phyloP scores from a whole-genome alignment of 2,888 invertebrate species.

The Nemoura dubitans region DNA sequence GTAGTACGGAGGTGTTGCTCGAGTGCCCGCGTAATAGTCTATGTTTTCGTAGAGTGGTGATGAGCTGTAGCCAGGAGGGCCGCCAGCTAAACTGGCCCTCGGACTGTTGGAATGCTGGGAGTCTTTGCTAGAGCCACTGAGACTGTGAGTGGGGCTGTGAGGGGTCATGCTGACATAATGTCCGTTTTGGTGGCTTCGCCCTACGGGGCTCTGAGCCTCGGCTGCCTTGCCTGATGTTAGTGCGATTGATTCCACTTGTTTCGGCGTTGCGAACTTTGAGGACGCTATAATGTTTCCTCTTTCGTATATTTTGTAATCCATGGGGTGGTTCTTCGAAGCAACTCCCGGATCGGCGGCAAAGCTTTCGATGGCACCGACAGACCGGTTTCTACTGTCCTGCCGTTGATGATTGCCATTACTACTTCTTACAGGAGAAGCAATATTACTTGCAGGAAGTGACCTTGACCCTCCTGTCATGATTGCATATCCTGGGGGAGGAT shows the following conservation, averaged over 20 bases:
- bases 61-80: constrained; percentile 55
- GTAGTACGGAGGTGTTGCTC: constrained; percentile 68
- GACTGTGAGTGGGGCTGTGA: constrained; percentile 68
- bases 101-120: constrained; percentile 60
- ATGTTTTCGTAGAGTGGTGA: constrained; percentile 83
- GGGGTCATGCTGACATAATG: constrained; percentile 54
- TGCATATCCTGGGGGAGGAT: constrained; percentile 46
- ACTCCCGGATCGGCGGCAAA: constrained; percentile 68
- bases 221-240: constrained; percentile 41
- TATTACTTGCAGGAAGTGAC: constrained; percentile 52
- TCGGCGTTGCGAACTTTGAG: constrained; percentile 80
- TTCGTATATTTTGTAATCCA: constrained; percentile 70
- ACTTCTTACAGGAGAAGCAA: constrained; percentile 51
- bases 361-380: constrained; percentile 73
- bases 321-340: constrained; percentile 54
- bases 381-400: constrained; percentile 61
- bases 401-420: constrained; percentile 51
- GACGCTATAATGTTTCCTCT: constrained; percentile 79
- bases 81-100: constrained; percentile 57
- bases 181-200: constrained; percentile 31
- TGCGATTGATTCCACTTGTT: constrained; percentile 73
- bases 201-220: constrained; percentile 42
- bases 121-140: constrained; percentile 69
- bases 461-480: constrained; percentile 49
- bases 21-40: constrained; percentile 74